Evolutionary conservation across 2,113 vertebrate genomes (phyloP), one percentile per base, ranked within the genome.

Genomic region (Odontesthes bonariensis): DNA sequence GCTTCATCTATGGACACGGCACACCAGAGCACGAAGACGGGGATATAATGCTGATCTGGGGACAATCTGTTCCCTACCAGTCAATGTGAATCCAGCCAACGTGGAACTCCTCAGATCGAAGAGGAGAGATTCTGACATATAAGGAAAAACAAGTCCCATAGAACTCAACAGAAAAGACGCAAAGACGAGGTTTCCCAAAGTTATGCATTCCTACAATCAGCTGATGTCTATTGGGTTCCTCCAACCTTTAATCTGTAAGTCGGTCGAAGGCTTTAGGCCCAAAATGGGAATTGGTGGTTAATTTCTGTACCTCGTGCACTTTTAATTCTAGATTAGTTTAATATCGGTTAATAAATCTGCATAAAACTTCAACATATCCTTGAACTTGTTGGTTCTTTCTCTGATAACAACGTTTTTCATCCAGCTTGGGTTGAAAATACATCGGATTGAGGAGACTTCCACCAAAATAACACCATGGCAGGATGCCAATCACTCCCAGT

Each of bases 1-100:
- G 55, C 19, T 69, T 59, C 55, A 44, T 20, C n/a, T 3, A 27
- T 23, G n/a, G 49, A 20, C 63, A 38, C 5, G 16, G 1, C 12
- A 55, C 16, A 17, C 2, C 27, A 3, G 22, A 14, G 53, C 22
- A 20, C 12, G 52, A 27, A 13, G 12, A 54, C 11, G 12, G 14
- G 53, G 9, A 31, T 19, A 31, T 55, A 4, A 22, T 52, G 7
- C 2, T 4, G 9, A 55, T 31, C 7, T 31, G 51, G 52, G 2
- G 27, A 44, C 16, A 56, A 58, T 57, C 17, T 11, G 27, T 54
- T 62, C 42, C 1, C 32, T 47, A 53, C 33, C 42, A 8, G 31
- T 71, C 2, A 2, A 9, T 20, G 49, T 78, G 74, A 84, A 75
- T 31, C 79, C 77, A 73, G 77, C 76, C 47, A 52, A 33, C 5